Percentiles rank a stretch among this genome's conserved stretches.
These are phyloP conservation scores for Tiphia femorata DNA, from an alignment of 2,888 invertebrate genomes.

Conservation along the genomic window DNA sequence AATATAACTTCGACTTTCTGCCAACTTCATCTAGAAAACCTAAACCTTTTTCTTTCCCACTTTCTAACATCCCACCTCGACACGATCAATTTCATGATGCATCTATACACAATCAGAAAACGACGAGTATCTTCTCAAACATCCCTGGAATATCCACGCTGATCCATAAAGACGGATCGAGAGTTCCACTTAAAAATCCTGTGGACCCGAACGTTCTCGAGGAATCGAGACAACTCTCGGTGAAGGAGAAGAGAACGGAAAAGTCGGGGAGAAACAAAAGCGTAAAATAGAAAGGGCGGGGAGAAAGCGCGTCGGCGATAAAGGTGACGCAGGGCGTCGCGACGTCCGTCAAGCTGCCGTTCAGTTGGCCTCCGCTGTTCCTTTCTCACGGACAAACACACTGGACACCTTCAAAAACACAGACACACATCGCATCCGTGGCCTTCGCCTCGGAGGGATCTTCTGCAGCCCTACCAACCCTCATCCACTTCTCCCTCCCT, in stretches of 20 bases:
- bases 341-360: constrained; percentile 66
- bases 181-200: background rate
- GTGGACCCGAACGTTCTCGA: background rate
- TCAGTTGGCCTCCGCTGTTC: constrained; percentile 63
- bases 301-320: constrained; percentile 56
- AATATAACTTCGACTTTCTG: too few species aligned
- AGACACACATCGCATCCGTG: too few species aligned
- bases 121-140: too few species aligned
- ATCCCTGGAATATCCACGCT: too few species aligned
- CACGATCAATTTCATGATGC: too few species aligned
- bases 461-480: constrained; percentile 3
- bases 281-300: constrained; percentile 22
- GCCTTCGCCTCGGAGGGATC: constrained; percentile 3
- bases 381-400: too few species aligned
- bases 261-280: constrained; percentile 9
- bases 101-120: too few species aligned
- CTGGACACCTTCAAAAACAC: too few species aligned
- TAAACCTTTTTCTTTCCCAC: too few species aligned
- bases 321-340: constrained; percentile 67
- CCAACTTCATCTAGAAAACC: too few species aligned
- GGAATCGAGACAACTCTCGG: constrained; percentile 12
- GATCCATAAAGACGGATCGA: background rate
- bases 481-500: constrained; percentile 19
- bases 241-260: constrained; percentile 9
- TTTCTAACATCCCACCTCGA: too few species aligned